Percentiles rank a stretch among this genome's conserved stretches.
Conservation (phyloP, 2,888 invertebrate species). For the Amblyjoppa proteus region DNA sequence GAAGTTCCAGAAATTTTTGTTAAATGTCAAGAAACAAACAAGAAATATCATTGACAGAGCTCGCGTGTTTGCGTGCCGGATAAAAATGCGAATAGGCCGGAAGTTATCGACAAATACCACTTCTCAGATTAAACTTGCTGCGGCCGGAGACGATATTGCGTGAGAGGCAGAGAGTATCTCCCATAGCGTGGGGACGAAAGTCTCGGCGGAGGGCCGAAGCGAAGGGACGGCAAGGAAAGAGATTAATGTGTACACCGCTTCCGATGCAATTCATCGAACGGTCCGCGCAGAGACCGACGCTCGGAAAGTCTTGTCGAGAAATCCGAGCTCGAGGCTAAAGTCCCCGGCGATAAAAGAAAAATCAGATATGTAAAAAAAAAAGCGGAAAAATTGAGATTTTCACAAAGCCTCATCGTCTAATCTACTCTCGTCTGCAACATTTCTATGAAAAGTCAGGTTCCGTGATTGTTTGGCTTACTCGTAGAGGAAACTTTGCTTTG, state of each 20-base stretch:
- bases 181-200: not conserved
- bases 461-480: too few species aligned
- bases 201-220: not conserved
- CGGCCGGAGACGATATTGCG: not conserved
- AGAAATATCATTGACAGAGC: conserved; percentile 22
- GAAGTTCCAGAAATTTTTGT: conserved; percentile 1
- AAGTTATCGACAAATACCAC: conserved; percentile 45
- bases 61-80: not conserved
- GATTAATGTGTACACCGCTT: conserved; percentile 44
- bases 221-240: conserved; percentile 17
- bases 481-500: too few species aligned
- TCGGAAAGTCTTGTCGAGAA: conserved; percentile 5
- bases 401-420: too few species aligned
- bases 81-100: not conserved
- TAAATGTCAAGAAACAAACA: not conserved
- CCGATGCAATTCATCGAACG: conserved; percentile 23
- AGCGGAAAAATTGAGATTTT: not conserved
- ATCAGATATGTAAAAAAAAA: not conserved
- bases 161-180: not conserved
- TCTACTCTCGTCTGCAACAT: too few species aligned
- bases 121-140: conserved; percentile 42
- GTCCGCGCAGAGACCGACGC: conserved; percentile 23
- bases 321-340: conserved; percentile 5
- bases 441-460: too few species aligned
- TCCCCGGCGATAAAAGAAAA: not conserved